Conservation (phyloP, 1,140 invertebrate genomes). For the Ectropis grisescens region DNA sequence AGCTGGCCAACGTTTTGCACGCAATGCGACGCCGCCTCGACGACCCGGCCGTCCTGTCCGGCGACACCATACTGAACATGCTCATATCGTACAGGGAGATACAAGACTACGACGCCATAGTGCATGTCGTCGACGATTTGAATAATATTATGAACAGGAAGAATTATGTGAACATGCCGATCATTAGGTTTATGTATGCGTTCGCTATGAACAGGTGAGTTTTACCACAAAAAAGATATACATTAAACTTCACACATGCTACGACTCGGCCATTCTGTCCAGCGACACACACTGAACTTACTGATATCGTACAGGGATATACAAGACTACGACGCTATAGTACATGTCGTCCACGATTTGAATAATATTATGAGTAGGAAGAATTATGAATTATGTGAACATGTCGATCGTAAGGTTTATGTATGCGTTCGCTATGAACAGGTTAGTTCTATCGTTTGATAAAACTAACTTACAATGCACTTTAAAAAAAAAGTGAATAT, state of each 20-base stretch:
- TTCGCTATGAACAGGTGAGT: constrained; percentile 94
- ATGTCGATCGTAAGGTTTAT: constrained; percentile 92
- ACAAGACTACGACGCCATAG: constrained; percentile 98
- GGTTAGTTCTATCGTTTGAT: constrained; percentile 75
- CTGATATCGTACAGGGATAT: constrained; percentile 93
- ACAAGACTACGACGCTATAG: constrained; percentile 98
- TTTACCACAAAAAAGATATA: too few species aligned
- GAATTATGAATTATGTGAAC: constrained; percentile 89
- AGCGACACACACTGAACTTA: constrained; percentile 95
- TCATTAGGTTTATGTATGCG: constrained; percentile 94
- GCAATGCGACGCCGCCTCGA: constrained; percentile 94
- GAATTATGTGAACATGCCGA: constrained; percentile 89
- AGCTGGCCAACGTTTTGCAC: constrained; percentile 87
- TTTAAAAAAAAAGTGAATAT: too few species aligned
- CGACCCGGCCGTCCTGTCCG: constrained; percentile 96
- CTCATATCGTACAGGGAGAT: constrained; percentile 93
- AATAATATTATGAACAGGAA: constrained; percentile 93
- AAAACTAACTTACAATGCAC: too few species aligned
- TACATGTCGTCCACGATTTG: constrained; percentile 95
- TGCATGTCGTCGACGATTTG: constrained; percentile 95
- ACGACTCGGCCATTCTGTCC: constrained; percentile 96
- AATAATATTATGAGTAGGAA: constrained; percentile 93
- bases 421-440: constrained; percentile 97
- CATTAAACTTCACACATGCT: too few species aligned
- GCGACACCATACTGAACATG: constrained; percentile 94